Evolutionary conservation across 2,888 invertebrate genomes (phyloP).

Genomic region (Candidula unifasciata): DNA sequence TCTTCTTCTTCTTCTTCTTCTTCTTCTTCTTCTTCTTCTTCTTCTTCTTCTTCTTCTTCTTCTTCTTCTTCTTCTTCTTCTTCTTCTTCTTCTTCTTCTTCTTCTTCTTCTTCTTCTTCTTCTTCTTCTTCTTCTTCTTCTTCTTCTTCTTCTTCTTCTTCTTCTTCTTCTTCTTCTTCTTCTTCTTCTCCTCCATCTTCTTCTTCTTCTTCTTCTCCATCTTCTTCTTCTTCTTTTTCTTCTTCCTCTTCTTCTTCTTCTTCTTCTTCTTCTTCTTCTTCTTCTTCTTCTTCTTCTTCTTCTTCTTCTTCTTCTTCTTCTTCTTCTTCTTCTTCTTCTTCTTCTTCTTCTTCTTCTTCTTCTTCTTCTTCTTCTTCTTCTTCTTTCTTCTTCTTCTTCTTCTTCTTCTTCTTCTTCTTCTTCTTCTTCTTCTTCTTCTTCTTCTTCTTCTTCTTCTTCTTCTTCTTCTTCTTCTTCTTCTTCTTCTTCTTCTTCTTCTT

Average conservation of each 20-base stretch:
- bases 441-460: conserved; percentile 27
- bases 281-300: background rate
- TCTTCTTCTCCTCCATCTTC: background rate
- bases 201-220: too few species aligned
- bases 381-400: background rate
- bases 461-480: background rate
- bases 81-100: too few species aligned
- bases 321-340: background rate
- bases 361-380: background rate
- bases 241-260: background rate
- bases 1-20: too few species aligned
- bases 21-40: too few species aligned
- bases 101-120: too few species aligned
- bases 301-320: conserved; percentile 18
- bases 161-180: conserved; percentile 18
- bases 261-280: background rate
- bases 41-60: too few species aligned
- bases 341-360: background rate
- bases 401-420: background rate
- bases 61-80: too few species aligned
- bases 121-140: too few species aligned
- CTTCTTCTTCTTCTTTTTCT: background rate
- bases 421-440: background rate
- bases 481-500: too few species aligned
- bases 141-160: background rate